Conservation (phyloP, 2,888 invertebrate genomes). For the Parasteatoda lunata region DNA sequence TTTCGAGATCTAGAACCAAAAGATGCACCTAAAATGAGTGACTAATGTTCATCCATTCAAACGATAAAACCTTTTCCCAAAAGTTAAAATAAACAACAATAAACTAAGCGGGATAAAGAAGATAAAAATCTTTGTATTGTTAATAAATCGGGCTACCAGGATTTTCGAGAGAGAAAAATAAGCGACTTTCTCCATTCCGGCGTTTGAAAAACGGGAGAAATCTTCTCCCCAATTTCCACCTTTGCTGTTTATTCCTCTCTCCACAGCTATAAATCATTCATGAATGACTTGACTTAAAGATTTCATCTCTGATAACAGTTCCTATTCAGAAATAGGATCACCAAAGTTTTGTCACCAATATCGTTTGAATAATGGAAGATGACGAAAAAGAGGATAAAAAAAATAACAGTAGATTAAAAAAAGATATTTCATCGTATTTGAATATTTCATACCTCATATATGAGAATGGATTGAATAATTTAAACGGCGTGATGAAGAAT, state of each 20-base stretch:
- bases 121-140: slow-evolving; percentile 44
- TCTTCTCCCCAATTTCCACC: background rate
- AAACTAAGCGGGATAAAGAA: slow-evolving; percentile 1
- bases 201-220: background rate
- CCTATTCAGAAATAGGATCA: slow-evolving; percentile 26
- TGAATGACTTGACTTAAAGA: slow-evolving; percentile 20
- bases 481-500: background rate
- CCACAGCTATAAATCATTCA: slow-evolving; percentile 45
- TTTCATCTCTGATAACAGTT: slow-evolving; percentile 22
- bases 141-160: slow-evolving; percentile 29
- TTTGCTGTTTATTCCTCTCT: background rate
- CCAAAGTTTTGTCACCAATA: slow-evolving; percentile 24
- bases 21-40: slow-evolving; percentile 9
- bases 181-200: background rate
- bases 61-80: slow-evolving; percentile 1
- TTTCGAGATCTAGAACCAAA: background rate
- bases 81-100: slow-evolving; percentile 3
- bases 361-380: slow-evolving; percentile 25
- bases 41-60: slow-evolving; percentile 30
- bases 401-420: slow-evolving; percentile 13
- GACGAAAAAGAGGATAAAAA: slow-evolving; percentile 4
- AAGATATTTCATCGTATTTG: slow-evolving; percentile 16
- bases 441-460: slow-evolving; percentile 31
- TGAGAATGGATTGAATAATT: background rate
- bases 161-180: slow-evolving; percentile 7